phyloP scores from a whole-genome alignment of 1,140 invertebrate genomes.

The Nasonia vitripennis region DNA sequence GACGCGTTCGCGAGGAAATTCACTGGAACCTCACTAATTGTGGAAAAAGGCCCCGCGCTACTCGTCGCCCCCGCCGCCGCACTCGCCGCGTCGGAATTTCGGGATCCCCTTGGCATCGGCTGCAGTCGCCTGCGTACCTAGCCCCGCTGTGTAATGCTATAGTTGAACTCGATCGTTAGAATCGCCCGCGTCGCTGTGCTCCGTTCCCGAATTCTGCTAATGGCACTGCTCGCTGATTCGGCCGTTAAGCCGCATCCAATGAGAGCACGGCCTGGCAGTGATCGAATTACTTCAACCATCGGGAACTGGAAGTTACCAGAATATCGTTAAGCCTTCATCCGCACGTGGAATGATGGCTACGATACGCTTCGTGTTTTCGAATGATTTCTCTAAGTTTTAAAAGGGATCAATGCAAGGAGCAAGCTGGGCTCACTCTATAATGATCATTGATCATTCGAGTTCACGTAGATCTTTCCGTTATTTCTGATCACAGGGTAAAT shows the following conservation, averaged over 20 bases:
- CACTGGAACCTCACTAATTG: conserved; percentile 59
- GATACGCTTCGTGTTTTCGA: too few relatives aligned
- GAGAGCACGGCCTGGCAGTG: background rate
- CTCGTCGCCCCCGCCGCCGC: conserved; percentile 38
- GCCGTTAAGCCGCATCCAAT: background rate
- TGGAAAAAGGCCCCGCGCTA: conserved; percentile 53
- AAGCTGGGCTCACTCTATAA: too few relatives aligned
- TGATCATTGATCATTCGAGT: too few relatives aligned
- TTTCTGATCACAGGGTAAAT: too few relatives aligned
- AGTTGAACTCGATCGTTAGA: background rate
- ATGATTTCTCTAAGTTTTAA: too few relatives aligned
- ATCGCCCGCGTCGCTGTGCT: background rate
- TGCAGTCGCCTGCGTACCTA: background rate
- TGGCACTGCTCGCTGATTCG: background rate
- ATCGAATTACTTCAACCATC: conserved; percentile 1
- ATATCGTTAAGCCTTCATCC: background rate
- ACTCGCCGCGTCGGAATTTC: conserved; percentile 1
- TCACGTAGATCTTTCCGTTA: too few relatives aligned
- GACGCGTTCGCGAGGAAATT: conserved; percentile 51
- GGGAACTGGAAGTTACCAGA: background rate
- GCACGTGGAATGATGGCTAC: background rate
- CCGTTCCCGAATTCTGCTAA: background rate
- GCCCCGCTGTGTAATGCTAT: too few relatives aligned
- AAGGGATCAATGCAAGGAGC: too few relatives aligned
- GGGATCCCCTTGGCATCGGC: background rate